Percentiles rank a stretch among this genome's conserved stretches.
These are phyloP conservation scores for Stomatorhinus ivindoensis DNA, from an alignment of 2,113 vertebrate species.

Conservation along the genomic window DNA sequence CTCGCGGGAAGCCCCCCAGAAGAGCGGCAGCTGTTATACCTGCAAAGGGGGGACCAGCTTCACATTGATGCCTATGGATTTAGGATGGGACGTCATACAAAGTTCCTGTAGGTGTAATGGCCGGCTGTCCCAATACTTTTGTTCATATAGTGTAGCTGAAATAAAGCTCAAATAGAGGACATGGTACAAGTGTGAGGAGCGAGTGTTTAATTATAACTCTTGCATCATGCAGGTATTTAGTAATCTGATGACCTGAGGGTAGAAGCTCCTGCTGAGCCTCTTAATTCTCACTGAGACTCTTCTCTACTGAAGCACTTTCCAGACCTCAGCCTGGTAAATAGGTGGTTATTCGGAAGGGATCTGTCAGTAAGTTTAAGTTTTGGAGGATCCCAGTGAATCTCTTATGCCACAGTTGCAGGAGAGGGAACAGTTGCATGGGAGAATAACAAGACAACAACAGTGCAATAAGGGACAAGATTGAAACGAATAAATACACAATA, in stretches of 20 bases:
- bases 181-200: not conserved
- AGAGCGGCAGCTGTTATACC: too few species aligned
- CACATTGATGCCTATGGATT: too few species aligned
- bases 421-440: not conserved
- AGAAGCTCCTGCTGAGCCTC: not conserved
- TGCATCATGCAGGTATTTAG: not conserved
- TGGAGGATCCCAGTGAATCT: not conserved
- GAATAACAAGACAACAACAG: not conserved
- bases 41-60: too few species aligned
- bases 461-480: not conserved
- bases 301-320: not conserved
- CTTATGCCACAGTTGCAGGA: too few species aligned
- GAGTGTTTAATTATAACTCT: not conserved
- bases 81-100: too few species aligned
- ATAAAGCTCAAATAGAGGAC: not conserved
- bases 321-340: not conserved
- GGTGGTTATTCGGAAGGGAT: not conserved
- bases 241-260: not conserved
- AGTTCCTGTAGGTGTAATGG: not conserved
- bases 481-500: not conserved
- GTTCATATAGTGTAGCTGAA: not conserved
- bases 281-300: not conserved
- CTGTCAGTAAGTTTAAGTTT: not conserved
- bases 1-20: too few species aligned
- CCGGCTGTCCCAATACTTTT: not conserved